Percentiles rank a stretch among this genome's conserved stretches.
Evolutionary conservation across 1,140 invertebrate species (phyloP).

Genomic region (Drosophila insularis): DNA sequence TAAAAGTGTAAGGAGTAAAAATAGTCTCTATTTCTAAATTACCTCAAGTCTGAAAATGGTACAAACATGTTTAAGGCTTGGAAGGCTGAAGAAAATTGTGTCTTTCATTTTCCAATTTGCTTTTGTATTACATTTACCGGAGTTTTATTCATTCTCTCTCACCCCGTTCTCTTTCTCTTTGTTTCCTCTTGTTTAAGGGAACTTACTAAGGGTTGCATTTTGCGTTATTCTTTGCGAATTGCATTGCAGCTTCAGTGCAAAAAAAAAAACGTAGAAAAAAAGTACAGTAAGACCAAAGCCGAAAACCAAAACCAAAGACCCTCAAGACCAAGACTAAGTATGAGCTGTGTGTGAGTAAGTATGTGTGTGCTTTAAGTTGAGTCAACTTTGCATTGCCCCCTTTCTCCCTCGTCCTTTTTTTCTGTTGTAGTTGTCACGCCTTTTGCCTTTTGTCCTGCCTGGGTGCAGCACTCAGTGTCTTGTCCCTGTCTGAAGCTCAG

Average conservation of each 20-base stretch:
- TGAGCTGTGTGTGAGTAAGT: not conserved
- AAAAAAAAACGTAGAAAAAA: not conserved
- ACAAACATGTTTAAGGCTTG: too few species aligned
- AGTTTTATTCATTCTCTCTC: slow-evolving; percentile 16
- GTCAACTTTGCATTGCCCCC: slow-evolving; percentile 16
- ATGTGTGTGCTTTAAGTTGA: slow-evolving; percentile 13
- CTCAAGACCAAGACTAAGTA: not conserved
- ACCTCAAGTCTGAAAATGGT: too few species aligned
- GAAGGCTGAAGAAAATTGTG: not conserved
- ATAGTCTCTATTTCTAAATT: too few species aligned
- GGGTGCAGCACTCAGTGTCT: slow-evolving; percentile 10
- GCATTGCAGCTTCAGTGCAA: slow-evolving; percentile 17
- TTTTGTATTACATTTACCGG: slow-evolving; percentile 51
- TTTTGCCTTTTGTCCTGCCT: slow-evolving; percentile 26
- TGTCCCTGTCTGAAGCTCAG: not conserved
- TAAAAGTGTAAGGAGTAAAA: not conserved
- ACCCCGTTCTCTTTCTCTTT: not conserved
- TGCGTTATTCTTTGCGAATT: not conserved
- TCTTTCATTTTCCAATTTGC: slow-evolving; percentile 24
- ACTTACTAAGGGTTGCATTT: slow-evolving; percentile 13
- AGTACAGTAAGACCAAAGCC: slow-evolving; percentile 19
- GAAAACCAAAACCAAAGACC: slow-evolving; percentile 4
- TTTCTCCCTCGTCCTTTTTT: not conserved
- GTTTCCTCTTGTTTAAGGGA: slow-evolving; percentile 1
- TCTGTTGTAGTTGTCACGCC: slow-evolving; percentile 59